Percentiles rank a stretch among this genome's conserved stretches.
These are phyloP conservation scores for Agrotis segetum DNA, from an alignment of 2,888 invertebrate species.

Conservation along the genomic window DNA sequence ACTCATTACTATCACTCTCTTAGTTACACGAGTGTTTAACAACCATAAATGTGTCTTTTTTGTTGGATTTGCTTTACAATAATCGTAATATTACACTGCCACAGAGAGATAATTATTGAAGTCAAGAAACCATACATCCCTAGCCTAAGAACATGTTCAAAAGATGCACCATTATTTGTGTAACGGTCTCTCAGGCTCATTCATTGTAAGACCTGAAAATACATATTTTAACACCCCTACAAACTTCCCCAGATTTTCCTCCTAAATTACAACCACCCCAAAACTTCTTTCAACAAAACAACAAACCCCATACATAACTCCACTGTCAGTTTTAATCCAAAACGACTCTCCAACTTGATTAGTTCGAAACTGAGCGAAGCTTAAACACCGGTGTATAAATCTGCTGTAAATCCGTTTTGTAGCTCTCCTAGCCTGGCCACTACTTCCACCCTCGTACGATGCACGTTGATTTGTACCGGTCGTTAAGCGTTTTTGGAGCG, in stretches of 20 bases:
- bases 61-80: too few species aligned
- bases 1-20: too few species aligned
- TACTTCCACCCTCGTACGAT: slow-evolving; percentile 47
- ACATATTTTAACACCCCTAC: too few species aligned
- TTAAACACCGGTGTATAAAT: slow-evolving; percentile 58
- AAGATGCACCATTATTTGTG: too few species aligned
- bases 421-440: slow-evolving; percentile 31
- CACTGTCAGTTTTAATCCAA: slow-evolving; percentile 28
- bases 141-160: too few species aligned
- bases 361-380: slow-evolving; percentile 51
- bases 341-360: slow-evolving; percentile 54
- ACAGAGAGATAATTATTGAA: background rate
- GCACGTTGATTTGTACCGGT: slow-evolving; percentile 62
- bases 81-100: too few species aligned
- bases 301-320: slow-evolving; percentile 26
- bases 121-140: too few species aligned
- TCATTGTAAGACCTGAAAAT: too few species aligned
- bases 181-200: too few species aligned
- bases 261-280: background rate
- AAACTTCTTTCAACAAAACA: slow-evolving; percentile 10
- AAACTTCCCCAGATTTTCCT: too few species aligned
- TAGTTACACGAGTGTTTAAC: too few species aligned
- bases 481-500: slow-evolving; percentile 60
- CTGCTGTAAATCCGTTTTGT: slow-evolving; percentile 57
- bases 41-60: too few species aligned